Percentiles rank a stretch among this genome's conserved stretches.
phyloP scores from a whole-genome alignment of 2,113 vertebrate genomes.

The Baryphthengus martii region DNA sequence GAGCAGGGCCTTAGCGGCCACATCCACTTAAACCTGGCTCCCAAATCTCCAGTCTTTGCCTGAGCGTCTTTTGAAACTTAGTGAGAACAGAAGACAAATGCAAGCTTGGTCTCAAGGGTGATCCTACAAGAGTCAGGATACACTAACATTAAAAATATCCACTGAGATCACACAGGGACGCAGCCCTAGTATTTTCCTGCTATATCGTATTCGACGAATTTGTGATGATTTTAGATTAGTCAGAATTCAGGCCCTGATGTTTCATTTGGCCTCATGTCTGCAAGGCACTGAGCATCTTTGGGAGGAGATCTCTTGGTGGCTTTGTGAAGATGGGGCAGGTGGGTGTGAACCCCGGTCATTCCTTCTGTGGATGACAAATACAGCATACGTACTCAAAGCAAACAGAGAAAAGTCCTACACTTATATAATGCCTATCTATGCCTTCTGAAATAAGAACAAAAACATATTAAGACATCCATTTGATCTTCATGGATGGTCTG shows the following conservation, averaged over 20 bases:
- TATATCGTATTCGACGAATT: background rate
- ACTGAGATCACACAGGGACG: background rate
- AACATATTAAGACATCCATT: background rate
- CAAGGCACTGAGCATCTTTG: background rate
- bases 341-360: background rate
- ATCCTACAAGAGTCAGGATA: background rate
- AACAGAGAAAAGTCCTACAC: background rate
- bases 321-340: background rate
- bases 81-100: background rate
- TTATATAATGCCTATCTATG: fast-evolving
- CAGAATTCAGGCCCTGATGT: background rate
- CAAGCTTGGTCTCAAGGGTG: background rate
- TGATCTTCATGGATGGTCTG: background rate
- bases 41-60: background rate
- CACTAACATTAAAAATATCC: background rate
- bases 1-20: background rate
- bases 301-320: background rate
- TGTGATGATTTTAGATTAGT: background rate
- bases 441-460: background rate
- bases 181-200: background rate
- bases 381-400: background rate
- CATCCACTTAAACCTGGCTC: background rate
- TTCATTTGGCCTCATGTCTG: background rate
- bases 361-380: background rate
- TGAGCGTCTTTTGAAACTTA: background rate